These are phyloP conservation scores for Spilosoma lubricipeda DNA, from an alignment of 2,888 invertebrate species.

Conservation along the genomic window DNA sequence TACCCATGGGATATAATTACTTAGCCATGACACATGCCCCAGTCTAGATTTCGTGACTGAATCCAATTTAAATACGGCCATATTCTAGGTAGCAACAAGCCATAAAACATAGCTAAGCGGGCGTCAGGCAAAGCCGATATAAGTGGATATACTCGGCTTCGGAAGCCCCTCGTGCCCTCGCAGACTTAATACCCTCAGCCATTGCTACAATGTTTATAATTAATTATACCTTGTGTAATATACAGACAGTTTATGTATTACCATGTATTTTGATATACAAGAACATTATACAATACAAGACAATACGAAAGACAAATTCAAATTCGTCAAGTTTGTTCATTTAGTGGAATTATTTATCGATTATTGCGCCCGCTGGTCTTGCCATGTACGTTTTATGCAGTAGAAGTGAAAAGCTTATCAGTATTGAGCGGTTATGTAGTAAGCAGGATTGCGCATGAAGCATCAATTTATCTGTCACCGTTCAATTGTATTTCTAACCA, in stretches of 20 bases:
- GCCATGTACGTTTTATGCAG: background rate
- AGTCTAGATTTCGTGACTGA: conserved; percentile 27
- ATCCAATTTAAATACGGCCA: conserved; percentile 41
- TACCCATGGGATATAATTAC: conserved; percentile 1
- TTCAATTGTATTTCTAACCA: background rate
- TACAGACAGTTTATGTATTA: no score
- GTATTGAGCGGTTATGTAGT: background rate
- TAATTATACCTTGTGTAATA: conserved; percentile 50
- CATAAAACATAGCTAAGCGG: conserved; percentile 59
- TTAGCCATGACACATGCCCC: conserved; percentile 1
- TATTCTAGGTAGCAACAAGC: conserved; percentile 55
- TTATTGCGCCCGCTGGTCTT: background rate
- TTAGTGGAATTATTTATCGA: no score
- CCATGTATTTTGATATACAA: no score
- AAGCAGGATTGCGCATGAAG: background rate
- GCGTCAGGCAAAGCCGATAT: conserved; percentile 49
- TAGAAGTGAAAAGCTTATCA: no score
- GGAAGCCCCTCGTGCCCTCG: conserved; percentile 62
- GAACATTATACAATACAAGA: no score
- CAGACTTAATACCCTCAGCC: conserved; percentile 48
- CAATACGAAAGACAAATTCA: no score
- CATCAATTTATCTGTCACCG: no score
- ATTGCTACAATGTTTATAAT: conserved; percentile 55
- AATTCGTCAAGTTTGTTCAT: background rate
- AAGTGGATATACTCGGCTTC: conserved; percentile 66